Base-by-base conservation (phyloP, 1,140 invertebrate genomes). In the Ericerus pela region DNA sequence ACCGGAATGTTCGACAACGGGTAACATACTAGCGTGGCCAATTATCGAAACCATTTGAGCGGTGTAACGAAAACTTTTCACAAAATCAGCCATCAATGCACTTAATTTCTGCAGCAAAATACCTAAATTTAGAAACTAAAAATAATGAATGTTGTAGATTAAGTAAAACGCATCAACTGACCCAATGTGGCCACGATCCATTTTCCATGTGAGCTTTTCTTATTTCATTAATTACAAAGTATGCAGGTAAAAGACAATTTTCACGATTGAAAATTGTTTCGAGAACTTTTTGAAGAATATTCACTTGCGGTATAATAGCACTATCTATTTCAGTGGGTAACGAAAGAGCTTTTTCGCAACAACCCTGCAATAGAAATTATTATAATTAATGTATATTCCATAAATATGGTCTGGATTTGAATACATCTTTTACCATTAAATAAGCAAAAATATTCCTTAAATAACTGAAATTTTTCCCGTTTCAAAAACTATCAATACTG, bases 21-120 rank as follows among this genome's bases (percentile, higher is more conserved):
- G 93, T 18, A 94, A 69, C 80, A 96, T 87, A 62, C 85, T 81
- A 4, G 85, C 80, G 62, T 91, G 82, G 0, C 89, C 89, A 62
- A 91, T 82, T 37, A 96, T 88, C 1, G 91, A 86, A 0, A 96
- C 87, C 85, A 96, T 96, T 74, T 96, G 91, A 0, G 92, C 90
- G 53, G 85, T 85, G 18, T 82, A 79, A 57, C 87, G 77, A 68
- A 96, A 96, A 72, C 88, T 89, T 65, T 93, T 86, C 11, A 96
- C 82, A 73, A 95, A 95, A 67, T 79, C 80, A 18, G 87, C 84
- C 56, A 96, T 75, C 3, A 96, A 69, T 65, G 80, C 79, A 28
- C 88, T 83, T 16, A 96, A 69, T 75, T 85, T 85, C 86, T 88
- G 11, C 10, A 56, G 24, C 16, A 16, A 37, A 55, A 37, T 36